Percentiles rank a stretch among this genome's conserved stretches.
These are phyloP conservation scores for Melinopterus prodromus DNA, from an alignment of 2,888 invertebrate species.

Conservation along the genomic window DNA sequence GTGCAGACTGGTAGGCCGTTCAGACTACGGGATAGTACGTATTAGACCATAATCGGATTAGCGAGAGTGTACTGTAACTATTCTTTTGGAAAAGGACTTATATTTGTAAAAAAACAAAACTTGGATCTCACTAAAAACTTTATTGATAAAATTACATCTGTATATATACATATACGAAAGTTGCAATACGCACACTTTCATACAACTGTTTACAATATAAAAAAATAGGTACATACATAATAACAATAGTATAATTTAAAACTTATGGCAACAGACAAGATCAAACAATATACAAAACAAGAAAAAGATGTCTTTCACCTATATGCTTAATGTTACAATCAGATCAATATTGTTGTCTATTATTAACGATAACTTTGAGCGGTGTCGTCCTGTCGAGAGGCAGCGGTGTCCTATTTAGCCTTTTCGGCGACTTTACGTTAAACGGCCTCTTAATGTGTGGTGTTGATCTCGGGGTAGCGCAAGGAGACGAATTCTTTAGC, in stretches of 20 bases:
- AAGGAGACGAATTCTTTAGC: constrained; percentile 38
- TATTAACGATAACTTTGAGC: constrained; percentile 57
- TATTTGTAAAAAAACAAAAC: background rate
- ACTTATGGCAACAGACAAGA: background rate
- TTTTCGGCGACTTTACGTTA: constrained; percentile 65
- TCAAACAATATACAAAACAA: background rate
- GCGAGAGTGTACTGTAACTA: too few relatives aligned
- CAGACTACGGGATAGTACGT: too few relatives aligned
- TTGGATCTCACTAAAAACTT: background rate
- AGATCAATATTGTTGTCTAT: constrained; percentile 30
- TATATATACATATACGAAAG: background rate
- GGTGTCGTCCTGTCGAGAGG: constrained; percentile 67
- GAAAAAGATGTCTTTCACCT: background rate
- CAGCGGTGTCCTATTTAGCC: constrained; percentile 62
- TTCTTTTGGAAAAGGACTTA: background rate
- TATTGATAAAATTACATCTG: constrained; percentile 11
- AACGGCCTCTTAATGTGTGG: constrained; percentile 71
- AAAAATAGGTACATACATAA: constrained; percentile 17
- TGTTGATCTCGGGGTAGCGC: constrained; percentile 53
- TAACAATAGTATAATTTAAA: constrained; percentile 4
- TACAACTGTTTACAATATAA: background rate
- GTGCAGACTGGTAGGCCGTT: too few relatives aligned
- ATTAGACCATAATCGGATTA: too few relatives aligned
- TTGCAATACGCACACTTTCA: background rate
- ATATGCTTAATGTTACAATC: background rate